Evolutionary conservation across 2,797 vertebrate species (phyloP).

Genomic region (Pipistrellus pygmaeus): DNA sequence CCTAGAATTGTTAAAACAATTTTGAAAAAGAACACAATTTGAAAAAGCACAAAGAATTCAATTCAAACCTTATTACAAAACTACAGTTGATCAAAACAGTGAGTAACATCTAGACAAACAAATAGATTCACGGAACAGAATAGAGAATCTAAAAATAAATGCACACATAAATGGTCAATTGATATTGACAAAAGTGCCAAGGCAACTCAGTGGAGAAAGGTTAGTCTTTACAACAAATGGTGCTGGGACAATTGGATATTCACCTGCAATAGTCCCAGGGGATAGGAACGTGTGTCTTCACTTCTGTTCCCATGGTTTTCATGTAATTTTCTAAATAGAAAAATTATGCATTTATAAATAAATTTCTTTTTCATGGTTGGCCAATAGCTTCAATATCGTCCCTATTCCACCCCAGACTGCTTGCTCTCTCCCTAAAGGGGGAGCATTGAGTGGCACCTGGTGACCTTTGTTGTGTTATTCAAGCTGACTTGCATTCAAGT

Average conservation of each 20-base stretch:
- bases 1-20: not conserved
- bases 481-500: not conserved
- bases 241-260: not conserved
- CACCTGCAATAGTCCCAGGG: not conserved
- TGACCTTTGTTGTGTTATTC: not conserved
- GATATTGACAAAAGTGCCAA: slow-evolving; percentile 1
- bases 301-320: slow-evolving; percentile 13
- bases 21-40: slow-evolving; percentile 27
- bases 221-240: not conserved
- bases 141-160: not conserved
- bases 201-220: not conserved
- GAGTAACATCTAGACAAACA: not conserved
- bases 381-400: not conserved
- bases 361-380: not conserved
- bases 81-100: slow-evolving; percentile 14
- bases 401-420: not conserved
- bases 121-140: not conserved
- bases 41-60: not conserved
- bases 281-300: not conserved
- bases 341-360: slow-evolving; percentile 8
- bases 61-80: slow-evolving; percentile 36
- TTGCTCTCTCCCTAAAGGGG: not conserved
- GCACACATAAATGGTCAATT: not conserved
- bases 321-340: slow-evolving; percentile 14
- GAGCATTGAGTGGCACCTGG: not conserved